Conservation (phyloP, 2,888 invertebrate genomes). For the Diaphora mendica region DNA sequence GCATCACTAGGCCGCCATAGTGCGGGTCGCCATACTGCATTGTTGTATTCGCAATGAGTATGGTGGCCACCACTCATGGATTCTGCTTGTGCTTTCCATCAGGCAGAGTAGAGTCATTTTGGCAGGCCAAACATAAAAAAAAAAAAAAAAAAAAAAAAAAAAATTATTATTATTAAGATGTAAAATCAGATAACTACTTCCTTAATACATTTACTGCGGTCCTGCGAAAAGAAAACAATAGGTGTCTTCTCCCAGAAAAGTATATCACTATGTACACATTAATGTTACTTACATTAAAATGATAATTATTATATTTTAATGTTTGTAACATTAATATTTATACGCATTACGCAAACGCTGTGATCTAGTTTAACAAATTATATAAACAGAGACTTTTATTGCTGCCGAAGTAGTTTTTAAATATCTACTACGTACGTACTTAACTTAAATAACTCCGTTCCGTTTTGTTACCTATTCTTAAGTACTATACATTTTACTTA, state of each 20-base stretch:
- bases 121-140: too few species aligned
- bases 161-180: too few species aligned
- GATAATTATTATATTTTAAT: background rate
- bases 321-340: constrained; percentile 3
- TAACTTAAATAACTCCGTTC: background rate
- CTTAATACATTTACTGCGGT: background rate
- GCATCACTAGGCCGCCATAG: too few species aligned
- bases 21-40: too few species aligned
- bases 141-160: too few species aligned
- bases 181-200: too few species aligned
- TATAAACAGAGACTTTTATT: constrained; percentile 9
- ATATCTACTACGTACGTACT: background rate
- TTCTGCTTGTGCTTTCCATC: too few species aligned
- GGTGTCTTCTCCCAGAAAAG: background rate
- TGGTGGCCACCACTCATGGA: too few species aligned
- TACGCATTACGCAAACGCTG: constrained; percentile 9
- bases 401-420: constrained; percentile 4
- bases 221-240: background rate
- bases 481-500: background rate
- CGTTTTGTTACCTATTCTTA: background rate
- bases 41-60: too few species aligned
- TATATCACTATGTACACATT: background rate
- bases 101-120: too few species aligned
- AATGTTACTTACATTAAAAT: constrained; percentile 1
- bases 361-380: constrained; percentile 14